phyloP scores from a whole-genome alignment of 2,797 vertebrate genomes.

The Sebastes ruberrimus region DNA sequence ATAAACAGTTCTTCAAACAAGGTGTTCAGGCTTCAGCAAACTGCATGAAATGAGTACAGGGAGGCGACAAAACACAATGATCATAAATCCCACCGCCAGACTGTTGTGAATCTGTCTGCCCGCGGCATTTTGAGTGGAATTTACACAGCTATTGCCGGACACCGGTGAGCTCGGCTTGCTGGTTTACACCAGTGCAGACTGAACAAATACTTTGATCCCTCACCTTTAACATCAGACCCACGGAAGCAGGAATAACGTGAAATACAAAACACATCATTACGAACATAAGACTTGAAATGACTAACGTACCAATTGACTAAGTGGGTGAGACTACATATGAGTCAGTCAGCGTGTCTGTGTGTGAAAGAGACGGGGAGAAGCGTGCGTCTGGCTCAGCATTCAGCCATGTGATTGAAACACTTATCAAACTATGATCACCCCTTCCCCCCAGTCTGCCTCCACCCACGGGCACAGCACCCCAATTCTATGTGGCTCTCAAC shows the following conservation, averaged over 20 bases:
- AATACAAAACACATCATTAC: conserved; percentile 47
- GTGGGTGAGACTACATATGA: conserved; percentile 79
- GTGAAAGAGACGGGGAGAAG: conserved; percentile 51
- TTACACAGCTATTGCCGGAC: conserved; percentile 68
- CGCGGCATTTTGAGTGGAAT: conserved; percentile 65
- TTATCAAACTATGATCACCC: conserved; percentile 74
- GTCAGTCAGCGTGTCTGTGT: conserved; percentile 71
- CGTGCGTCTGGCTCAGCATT: conserved; percentile 61
- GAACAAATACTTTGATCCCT: conserved; percentile 56
- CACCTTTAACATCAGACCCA: conserved; percentile 46
- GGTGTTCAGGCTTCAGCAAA: conserved; percentile 38
- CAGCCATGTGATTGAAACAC: conserved; percentile 73
- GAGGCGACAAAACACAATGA: conserved; percentile 29
- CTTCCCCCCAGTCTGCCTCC: conserved; percentile 54
- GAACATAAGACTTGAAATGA: conserved; percentile 71
- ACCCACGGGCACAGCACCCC: conserved; percentile 61
- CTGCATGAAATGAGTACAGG: conserved; percentile 27
- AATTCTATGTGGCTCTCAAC: conserved; percentile 61
- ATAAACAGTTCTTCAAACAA: conserved; percentile 47
- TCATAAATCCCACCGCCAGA: conserved; percentile 34
- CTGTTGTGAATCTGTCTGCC: conserved; percentile 37
- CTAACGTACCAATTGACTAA: conserved; percentile 70
- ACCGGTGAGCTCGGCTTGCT: conserved; percentile 43
- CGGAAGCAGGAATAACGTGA: conserved; percentile 21
- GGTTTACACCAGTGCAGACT: conserved; percentile 43